Conservation (phyloP, 2,797 vertebrate genomes). For the Schizothorax lantsangensis region DNA sequence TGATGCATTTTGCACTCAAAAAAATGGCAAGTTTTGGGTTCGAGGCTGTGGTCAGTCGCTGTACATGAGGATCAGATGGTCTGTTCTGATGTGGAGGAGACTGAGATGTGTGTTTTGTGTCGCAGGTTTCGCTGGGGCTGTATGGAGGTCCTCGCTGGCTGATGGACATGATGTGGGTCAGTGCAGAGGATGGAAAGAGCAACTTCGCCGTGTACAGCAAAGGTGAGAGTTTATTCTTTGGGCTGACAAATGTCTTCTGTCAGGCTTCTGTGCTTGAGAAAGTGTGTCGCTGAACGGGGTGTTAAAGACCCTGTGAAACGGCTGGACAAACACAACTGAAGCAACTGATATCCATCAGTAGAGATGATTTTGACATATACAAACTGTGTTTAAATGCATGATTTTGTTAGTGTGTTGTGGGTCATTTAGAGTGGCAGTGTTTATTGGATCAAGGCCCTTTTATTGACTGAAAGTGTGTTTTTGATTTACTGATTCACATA, state of each 20-base stretch:
- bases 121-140: slow-evolving; percentile 80
- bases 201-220: slow-evolving; percentile 91
- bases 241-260: neutral
- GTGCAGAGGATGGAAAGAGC: slow-evolving; percentile 85
- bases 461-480: neutral
- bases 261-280: neutral
- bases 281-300: neutral
- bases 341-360: neutral
- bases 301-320: neutral
- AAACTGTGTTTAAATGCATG: neutral
- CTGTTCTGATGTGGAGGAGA: neutral
- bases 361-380: neutral
- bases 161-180: slow-evolving; percentile 85
- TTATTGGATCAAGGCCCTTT: neutral
- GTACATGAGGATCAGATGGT: neutral
- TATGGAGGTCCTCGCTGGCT: slow-evolving; percentile 87
- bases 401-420: neutral
- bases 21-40: neutral
- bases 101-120: slow-evolving; percentile 11
- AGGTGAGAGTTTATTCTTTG: slow-evolving; percentile 76
- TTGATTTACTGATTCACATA: neutral
- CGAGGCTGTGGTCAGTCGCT: too few species aligned
- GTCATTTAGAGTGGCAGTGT: neutral
- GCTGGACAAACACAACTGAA: neutral
- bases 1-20: neutral